phyloP scores from a whole-genome alignment of 2,797 vertebrate species.

The Sebastiscus tertius region DNA sequence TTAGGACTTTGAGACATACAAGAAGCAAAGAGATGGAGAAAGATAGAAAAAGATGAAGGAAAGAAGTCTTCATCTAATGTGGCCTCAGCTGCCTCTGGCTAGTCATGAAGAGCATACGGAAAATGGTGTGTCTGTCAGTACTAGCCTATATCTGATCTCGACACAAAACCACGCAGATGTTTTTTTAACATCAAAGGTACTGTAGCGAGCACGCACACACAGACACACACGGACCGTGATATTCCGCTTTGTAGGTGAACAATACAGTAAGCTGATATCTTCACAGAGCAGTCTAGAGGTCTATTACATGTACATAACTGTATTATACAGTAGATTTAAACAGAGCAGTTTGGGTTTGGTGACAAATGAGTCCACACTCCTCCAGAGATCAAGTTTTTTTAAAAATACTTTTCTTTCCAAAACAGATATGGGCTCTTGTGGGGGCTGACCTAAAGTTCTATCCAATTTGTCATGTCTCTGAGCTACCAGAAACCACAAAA shows the following conservation, averaged over 20 bases:
- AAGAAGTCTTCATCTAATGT: background rate
- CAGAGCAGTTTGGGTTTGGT: constrained; percentile 8
- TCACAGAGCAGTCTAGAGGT: constrained; percentile 2
- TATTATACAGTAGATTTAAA: constrained; percentile 18
- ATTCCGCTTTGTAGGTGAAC: constrained; percentile 37
- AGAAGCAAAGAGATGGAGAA: background rate
- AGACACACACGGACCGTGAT: background rate
- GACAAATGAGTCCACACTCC: constrained; percentile 29
- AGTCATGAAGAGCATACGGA: constrained; percentile 6
- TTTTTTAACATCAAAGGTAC: constrained; percentile 36
- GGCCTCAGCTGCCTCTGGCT: background rate
- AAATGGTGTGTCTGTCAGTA: background rate
- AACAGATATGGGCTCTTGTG: constrained; percentile 7
- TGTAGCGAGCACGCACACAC: background rate
- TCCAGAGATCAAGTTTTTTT: constrained; percentile 1
- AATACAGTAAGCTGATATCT: constrained; percentile 54
- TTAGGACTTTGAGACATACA: constrained; percentile 1
- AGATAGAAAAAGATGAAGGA: background rate
- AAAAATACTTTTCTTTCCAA: background rate
- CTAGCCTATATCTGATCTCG: constrained; percentile 25
- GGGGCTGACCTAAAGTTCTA: background rate
- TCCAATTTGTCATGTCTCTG: background rate
- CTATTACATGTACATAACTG: constrained; percentile 9
- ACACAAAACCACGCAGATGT: constrained; percentile 23
- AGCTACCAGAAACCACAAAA: constrained; percentile 7